phyloP scores from a whole-genome alignment of 37 sponge, comb jelly and placozoan species.

The Mnemiopsis leidyi region DNA sequence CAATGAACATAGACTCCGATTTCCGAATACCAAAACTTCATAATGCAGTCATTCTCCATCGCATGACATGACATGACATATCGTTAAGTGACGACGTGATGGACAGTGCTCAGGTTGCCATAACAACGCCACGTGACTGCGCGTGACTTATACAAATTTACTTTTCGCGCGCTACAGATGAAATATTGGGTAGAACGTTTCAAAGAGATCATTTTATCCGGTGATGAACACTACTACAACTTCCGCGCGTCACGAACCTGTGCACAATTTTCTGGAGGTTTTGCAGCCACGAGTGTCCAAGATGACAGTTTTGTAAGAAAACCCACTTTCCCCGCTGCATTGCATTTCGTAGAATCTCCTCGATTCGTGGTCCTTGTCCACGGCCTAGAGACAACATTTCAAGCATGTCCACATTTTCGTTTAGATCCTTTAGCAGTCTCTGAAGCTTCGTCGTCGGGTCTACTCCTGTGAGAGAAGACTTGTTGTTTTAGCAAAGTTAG shows the following conservation, averaged over 20 bases:
- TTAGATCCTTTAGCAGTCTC: constrained; percentile 65
- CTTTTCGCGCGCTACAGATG: not conserved
- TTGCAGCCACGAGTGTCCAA: constrained; percentile 70
- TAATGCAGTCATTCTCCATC: too few species aligned
- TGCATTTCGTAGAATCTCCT: constrained; percentile 53
- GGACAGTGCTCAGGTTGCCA: not conserved
- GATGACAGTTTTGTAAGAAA: constrained; percentile 76
- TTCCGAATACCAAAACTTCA: too few species aligned
- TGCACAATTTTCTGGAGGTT: constrained; percentile 46
- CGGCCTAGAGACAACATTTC: constrained; percentile 72
- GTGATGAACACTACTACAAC: not conserved
- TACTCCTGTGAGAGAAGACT: constrained; percentile 46
- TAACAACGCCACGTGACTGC: constrained; percentile 43
- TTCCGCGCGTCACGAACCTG: not conserved
- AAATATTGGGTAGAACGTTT: not conserved
- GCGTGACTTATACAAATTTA: not conserved
- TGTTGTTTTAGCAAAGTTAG: too few species aligned
- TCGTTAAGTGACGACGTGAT: too few species aligned
- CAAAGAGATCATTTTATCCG: not conserved
- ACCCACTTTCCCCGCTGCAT: constrained; percentile 71
- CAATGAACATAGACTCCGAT: too few species aligned
- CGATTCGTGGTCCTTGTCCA: constrained; percentile 70
- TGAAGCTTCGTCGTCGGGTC: constrained; percentile 70
- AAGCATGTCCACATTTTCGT: constrained; percentile 7
- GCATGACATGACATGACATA: too few species aligned